Percentiles rank a stretch among this genome's conserved stretches.
Conservation (phyloP, 2,113 vertebrate species). For the Equus quagga region DNA sequence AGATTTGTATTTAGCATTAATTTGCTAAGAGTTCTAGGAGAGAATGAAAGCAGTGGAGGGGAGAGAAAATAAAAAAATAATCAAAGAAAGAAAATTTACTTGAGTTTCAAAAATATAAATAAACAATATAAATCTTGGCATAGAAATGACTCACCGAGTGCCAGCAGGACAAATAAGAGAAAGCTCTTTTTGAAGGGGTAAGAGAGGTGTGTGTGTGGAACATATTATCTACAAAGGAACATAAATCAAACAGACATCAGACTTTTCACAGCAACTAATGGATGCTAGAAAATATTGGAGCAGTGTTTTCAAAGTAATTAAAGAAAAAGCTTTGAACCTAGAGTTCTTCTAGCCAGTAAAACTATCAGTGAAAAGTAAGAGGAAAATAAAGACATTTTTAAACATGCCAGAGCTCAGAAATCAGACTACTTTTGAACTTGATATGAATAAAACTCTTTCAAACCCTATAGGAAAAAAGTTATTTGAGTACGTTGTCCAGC, state of each 20-base stretch:
- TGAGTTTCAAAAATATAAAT: neutral
- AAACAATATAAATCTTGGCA: constrained; percentile 23
- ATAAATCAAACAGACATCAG: neutral
- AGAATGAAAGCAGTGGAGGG: neutral
- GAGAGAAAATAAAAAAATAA: neutral
- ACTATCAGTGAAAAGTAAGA: neutral
- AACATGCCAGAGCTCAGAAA: neutral
- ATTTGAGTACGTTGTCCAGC: neutral
- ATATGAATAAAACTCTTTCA: neutral
- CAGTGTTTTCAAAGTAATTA: neutral
- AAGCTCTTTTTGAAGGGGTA: constrained; percentile 2
- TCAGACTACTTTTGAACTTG: neutral
- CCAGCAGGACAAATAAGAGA: neutral
- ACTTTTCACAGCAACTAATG: neutral
- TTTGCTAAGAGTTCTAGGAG: neutral
- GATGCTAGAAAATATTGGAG: neutral
- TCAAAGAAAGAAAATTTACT: neutral
- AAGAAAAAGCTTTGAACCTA: neutral
- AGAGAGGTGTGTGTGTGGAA: neutral
- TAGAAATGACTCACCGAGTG: neutral
- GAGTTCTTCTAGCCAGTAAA: neutral
- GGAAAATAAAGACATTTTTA: constrained; percentile 2
- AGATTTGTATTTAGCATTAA: neutral
- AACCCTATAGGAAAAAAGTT: neutral
- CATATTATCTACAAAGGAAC: neutral